Conservation (phyloP, 2,888 invertebrate genomes). For the Leptinotarsa haldemani region DNA sequence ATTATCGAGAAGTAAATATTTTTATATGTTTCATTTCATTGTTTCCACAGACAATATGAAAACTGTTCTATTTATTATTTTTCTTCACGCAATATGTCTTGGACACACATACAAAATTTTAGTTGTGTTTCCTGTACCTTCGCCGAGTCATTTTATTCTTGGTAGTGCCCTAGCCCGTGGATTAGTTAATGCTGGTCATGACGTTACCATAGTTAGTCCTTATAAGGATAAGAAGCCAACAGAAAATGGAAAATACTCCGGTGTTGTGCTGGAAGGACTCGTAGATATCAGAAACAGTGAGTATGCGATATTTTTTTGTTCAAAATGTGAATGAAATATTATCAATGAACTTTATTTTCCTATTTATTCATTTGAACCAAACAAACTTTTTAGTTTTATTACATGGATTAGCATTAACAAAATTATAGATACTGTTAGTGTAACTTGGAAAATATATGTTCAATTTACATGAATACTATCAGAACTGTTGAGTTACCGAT, state of each 20-base stretch:
- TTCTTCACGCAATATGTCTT: neutral
- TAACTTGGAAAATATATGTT: too few relatives aligned
- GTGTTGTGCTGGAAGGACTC: neutral
- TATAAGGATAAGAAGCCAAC: neutral
- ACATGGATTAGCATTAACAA: too few relatives aligned
- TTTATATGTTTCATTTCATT: too few relatives aligned
- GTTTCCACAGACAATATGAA: too few relatives aligned
- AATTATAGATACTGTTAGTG: too few relatives aligned
- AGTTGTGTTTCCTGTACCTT: neutral
- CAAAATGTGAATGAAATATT: too few relatives aligned
- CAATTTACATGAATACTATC: too few relatives aligned
- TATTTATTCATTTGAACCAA: too few relatives aligned
- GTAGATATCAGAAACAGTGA: neutral
- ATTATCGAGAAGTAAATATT: too few relatives aligned
- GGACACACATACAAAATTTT: neutral
- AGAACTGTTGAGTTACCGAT: too few relatives aligned
- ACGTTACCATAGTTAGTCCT: slow-evolving; percentile 3
- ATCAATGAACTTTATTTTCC: too few relatives aligned
- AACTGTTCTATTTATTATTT: neutral
- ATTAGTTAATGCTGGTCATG: slow-evolving; percentile 18
- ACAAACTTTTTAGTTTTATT: too few relatives aligned
- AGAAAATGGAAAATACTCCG: neutral
- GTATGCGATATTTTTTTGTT: neutral
- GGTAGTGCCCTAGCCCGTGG: neutral
- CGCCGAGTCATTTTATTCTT: neutral